Base-by-base conservation (phyloP, 2,888 invertebrate species). In the Argynnis bischoffii region DNA sequence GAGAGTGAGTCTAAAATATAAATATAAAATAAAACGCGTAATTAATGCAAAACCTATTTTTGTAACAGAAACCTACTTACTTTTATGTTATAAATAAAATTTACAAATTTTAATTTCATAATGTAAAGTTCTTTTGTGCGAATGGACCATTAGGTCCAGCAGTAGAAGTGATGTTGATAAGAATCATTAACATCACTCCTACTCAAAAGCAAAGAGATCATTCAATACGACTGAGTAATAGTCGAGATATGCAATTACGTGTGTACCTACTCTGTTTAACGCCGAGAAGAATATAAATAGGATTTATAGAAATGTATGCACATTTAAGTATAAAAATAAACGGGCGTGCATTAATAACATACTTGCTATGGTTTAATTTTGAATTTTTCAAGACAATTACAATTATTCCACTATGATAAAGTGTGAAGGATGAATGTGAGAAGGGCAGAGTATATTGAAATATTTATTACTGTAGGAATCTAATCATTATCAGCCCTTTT, bases 211-310 rank as follows among this genome's bases (percentile, higher is more conserved):
- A 14, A 60, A 65, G 61, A 56, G 65, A 65, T 65, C 47, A 65
- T 61, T 65, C 47, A 51, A 63, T 56, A 55, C 60, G 55, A 16
- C 51, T 53, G 65, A 69, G 65, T 65, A 56, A 65, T 65, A 63
- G 63, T 13, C 18, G 35, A 57, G 69, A 69, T 65, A 69, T 54
- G 65, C 47, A 53, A 65, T 41, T 68, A 60, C 64, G 64, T 64
- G 55, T 64, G 67, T 53, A 59, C 67, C 53, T 46, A 18, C 35
- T 35, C 35, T 35, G 35, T 57, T n/a, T 14, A 47, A 57, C 26
- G 54, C 21, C 47, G 26, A 31, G 46, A 64, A 31, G 46, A 64
- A 67, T 57, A 47, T 26, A 64, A 48, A 61, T 64, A 26, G 31
- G 8, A 18, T 54, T 53, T 18, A 31, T 35, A 18, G 50, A 16